Conservation (phyloP, 1,140 invertebrate genomes). For the Trichonephila clavata region DNA sequence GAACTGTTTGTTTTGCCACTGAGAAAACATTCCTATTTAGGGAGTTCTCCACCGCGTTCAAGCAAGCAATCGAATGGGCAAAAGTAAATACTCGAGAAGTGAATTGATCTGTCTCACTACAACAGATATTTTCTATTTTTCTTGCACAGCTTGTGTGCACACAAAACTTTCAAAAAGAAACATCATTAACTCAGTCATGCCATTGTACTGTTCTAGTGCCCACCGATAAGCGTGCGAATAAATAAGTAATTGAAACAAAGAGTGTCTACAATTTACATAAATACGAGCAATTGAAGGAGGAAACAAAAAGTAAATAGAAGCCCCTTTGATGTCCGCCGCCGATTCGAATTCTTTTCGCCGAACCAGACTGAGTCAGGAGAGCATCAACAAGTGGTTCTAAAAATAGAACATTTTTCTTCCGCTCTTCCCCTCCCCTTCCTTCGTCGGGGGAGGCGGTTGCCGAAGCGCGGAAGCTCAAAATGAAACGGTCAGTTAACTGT, state of each 20-base stretch:
- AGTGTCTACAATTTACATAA: neutral
- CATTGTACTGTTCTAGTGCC: too few relatives aligned
- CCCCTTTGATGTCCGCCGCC: neutral
- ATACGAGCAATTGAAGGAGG: neutral
- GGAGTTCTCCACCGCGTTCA: too few relatives aligned
- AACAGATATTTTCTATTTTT: too few relatives aligned
- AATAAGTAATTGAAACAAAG: neutral
- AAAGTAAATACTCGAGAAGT: too few relatives aligned
- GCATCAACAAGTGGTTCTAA: slow-evolving; percentile 44
- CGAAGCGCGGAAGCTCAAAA: neutral
- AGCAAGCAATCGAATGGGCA: too few relatives aligned
- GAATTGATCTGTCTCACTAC: too few relatives aligned
- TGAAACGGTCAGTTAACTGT: neutral
- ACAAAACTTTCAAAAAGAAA: too few relatives aligned
- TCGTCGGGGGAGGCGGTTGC: neutral
- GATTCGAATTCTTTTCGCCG: neutral
- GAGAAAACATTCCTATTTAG: too few relatives aligned
- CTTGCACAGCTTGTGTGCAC: too few relatives aligned
- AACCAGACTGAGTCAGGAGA: slow-evolving; percentile 20
- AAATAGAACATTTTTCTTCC: slow-evolving; percentile 32
- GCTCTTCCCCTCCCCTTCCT: neutral
- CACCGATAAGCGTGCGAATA: too few relatives aligned
- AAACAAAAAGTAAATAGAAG: neutral
- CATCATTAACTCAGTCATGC: too few relatives aligned
- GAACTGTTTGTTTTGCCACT: too few relatives aligned